These are phyloP conservation scores for Scolanthus callimorphus DNA, from an alignment of 92 coral and sea anemone species.

Conservation along the genomic window DNA sequence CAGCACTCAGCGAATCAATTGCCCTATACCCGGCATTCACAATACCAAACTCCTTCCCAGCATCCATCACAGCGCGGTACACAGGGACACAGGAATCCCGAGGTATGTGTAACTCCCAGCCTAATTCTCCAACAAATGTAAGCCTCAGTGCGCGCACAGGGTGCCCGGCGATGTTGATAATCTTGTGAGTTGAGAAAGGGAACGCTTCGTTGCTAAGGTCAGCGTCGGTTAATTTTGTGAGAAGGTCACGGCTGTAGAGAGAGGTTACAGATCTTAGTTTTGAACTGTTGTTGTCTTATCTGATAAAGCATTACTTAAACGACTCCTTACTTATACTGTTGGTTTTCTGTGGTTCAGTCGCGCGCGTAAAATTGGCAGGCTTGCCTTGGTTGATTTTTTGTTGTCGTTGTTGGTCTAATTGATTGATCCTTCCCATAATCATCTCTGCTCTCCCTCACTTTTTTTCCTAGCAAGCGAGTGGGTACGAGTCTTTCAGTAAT, in stretches of 20 bases:
- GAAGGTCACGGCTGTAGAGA: constrained; percentile 68
- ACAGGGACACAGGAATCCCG: constrained; percentile 90
- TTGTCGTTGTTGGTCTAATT: too few relatives aligned
- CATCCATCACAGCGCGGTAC: constrained; percentile 94
- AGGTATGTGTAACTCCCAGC: constrained; percentile 96
- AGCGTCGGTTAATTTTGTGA: constrained; percentile 56
- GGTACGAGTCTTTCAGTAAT: too few relatives aligned
- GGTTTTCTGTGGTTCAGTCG: too few relatives aligned
- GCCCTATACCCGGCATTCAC: constrained; percentile 94
- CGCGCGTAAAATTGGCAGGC: too few relatives aligned
- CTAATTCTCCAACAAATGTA: constrained; percentile 97
- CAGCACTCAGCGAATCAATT: constrained; percentile 93
- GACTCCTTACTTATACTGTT: too few relatives aligned
- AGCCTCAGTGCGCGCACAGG: constrained; percentile 74
- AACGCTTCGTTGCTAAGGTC: constrained; percentile 82
- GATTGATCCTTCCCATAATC: too few relatives aligned
- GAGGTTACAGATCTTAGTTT: too few relatives aligned
- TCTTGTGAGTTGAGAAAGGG: constrained; percentile 94
- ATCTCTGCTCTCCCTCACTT: too few relatives aligned
- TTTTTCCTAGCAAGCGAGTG: too few relatives aligned
- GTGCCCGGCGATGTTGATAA: constrained; percentile 79
- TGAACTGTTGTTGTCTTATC: too few relatives aligned
- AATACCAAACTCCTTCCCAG: constrained; percentile 63
- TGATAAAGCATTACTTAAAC: too few relatives aligned
- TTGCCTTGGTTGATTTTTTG: too few relatives aligned